These are phyloP conservation scores for Myotis findleyi DNA, from an alignment of 2,797 vertebrate species.

Conservation along the genomic window DNA sequence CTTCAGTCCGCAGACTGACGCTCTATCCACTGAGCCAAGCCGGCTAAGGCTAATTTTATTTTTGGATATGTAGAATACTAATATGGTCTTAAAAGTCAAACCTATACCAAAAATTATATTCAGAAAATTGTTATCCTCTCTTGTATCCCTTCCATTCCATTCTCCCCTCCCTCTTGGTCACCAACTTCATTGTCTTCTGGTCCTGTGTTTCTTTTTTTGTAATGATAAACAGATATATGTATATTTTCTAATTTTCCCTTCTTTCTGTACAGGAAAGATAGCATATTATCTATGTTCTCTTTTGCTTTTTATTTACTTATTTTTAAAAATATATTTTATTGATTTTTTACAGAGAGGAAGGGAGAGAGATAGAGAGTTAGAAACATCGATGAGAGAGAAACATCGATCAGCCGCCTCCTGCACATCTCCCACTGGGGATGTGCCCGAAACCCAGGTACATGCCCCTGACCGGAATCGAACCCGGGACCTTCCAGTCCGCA, in stretches of 20 bases:
- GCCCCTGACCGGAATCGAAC: no score
- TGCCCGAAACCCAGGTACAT: no score
- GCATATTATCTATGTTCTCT: background rate
- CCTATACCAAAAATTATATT: background rate
- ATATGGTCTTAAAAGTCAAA: background rate
- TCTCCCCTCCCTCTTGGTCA: background rate
- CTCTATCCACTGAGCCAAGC: no score
- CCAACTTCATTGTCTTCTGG: background rate
- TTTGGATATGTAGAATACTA: background rate
- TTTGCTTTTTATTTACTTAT: background rate
- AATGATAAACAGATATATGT: background rate
- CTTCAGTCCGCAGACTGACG: no score
- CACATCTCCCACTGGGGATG: no score
- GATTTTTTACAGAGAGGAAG: no score
- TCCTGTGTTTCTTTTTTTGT: background rate
- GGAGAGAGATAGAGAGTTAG: no score
- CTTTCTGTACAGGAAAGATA: background rate
- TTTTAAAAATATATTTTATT: no score
- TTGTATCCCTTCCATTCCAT: background rate
- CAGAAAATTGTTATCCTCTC: background rate
- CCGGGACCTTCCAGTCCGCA: no score
- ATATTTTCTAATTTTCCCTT: background rate
- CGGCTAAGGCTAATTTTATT: no score
- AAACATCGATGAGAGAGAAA: no score
- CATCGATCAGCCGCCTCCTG: no score